Percentiles rank a stretch among this genome's conserved stretches.
Evolutionary conservation across 2,113 vertebrate genomes (phyloP).

Genomic region (Gnathonemus longibarbis): DNA sequence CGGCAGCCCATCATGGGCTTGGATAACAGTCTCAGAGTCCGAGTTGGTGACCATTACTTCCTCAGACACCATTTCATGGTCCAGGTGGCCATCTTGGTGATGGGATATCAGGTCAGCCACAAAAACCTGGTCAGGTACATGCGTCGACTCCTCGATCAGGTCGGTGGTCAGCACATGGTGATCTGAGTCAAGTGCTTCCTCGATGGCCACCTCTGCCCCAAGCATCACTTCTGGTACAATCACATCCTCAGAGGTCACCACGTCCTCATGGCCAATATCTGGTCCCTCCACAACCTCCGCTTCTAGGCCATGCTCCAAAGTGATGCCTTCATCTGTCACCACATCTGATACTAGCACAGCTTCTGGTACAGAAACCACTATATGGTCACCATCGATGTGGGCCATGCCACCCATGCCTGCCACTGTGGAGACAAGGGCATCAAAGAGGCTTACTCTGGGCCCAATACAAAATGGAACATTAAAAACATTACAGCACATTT

Average conservation of each 20-base stretch:
- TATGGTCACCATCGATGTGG: slow-evolving; percentile 95
- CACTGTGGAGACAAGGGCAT: slow-evolving; percentile 59
- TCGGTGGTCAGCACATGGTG: slow-evolving; percentile 72
- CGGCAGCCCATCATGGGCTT: slow-evolving; percentile 67
- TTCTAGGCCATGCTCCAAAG: slow-evolving; percentile 82
- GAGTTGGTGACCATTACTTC: slow-evolving; percentile 86
- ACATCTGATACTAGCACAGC: slow-evolving; percentile 93
- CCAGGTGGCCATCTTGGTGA: slow-evolving; percentile 75
- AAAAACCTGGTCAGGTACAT: slow-evolving; percentile 85
- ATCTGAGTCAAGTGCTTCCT: slow-evolving; percentile 69
- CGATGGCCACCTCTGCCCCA: slow-evolving; percentile 78
- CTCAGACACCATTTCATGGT: slow-evolving; percentile 84
- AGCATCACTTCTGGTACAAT: slow-evolving; percentile 72
- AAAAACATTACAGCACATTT: background rate
- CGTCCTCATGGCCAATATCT: slow-evolving; percentile 73
- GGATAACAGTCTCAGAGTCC: slow-evolving; percentile 80
- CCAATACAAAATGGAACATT: background rate
- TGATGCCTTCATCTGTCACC: slow-evolving; percentile 88
- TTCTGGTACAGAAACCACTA: slow-evolving; percentile 94
- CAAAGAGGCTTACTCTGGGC: background rate
- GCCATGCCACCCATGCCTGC: slow-evolving; percentile 94
- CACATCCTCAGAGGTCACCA: slow-evolving; percentile 74
- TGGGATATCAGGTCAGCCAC: slow-evolving; percentile 86
- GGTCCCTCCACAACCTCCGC: slow-evolving; percentile 85
- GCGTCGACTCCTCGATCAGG: slow-evolving; percentile 66